Evolutionary conservation across 2,797 vertebrate species (phyloP).

Genomic region (Siniperca scherzeri): DNA sequence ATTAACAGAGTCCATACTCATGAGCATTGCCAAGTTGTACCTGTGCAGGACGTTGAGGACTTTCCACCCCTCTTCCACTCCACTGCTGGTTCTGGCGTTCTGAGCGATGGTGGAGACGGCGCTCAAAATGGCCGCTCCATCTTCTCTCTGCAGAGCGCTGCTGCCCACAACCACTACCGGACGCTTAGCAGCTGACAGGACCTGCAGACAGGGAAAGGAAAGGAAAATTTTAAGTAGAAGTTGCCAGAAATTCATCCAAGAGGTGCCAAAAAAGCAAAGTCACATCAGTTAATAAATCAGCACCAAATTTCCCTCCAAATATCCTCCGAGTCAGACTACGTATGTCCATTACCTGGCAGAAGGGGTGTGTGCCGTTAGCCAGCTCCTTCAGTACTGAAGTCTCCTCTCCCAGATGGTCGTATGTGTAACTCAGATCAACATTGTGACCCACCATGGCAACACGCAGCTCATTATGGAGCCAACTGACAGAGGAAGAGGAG

Average conservation of each 20-base stretch:
- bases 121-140: conserved; percentile 92
- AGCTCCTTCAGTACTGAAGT: conserved; percentile 91
- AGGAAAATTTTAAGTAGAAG: accelerated
- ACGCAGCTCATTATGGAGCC: conserved; percentile 97
- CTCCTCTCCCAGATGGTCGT: conserved; percentile 95
- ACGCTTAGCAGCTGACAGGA: conserved; percentile 89
- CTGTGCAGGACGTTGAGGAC: conserved; percentile 92
- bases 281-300: not conserved
- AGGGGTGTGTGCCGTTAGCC: conserved; percentile 91
- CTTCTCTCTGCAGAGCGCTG: conserved; percentile 91
- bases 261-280: not conserved
- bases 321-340: not conserved
- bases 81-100: conserved; percentile 89
- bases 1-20: not conserved
- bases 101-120: conserved; percentile 91
- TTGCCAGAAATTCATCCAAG: not conserved
- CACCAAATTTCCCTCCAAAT: not conserved
- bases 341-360: conserved; percentile 87
- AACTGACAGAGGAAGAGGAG: conserved; percentile 82
- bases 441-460: conserved; percentile 92
- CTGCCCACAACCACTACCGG: conserved; percentile 96
- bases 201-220: conserved; percentile 72
- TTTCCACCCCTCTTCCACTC: conserved; percentile 92
- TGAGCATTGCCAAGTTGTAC: conserved; percentile 46
- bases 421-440: conserved; percentile 93